Conservation (phyloP, 2,113 vertebrate genomes). For the Carettochelys insculpta region DNA sequence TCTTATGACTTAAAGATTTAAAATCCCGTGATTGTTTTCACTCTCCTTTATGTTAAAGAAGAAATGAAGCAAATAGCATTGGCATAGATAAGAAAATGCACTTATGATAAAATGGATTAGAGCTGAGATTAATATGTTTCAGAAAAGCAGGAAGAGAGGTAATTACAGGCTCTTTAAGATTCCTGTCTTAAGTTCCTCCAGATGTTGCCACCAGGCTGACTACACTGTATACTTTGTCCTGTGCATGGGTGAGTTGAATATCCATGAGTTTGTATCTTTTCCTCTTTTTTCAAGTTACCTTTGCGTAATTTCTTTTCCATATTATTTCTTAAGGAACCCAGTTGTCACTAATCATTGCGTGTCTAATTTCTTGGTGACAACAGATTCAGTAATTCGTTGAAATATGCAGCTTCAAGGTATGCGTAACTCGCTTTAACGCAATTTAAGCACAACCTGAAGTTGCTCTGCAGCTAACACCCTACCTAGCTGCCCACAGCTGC, state of each 20-base stretch:
- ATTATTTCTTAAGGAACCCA: background rate
- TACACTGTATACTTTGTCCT: background rate
- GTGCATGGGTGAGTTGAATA: background rate
- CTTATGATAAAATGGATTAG: background rate
- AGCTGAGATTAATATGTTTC: background rate
- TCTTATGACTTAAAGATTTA: background rate
- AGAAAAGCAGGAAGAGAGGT: background rate
- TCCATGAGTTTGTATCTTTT: background rate
- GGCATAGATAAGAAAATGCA: background rate
- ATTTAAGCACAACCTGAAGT: no score
- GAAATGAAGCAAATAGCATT: background rate
- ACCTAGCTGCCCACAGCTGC: no score
- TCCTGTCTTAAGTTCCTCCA: background rate
- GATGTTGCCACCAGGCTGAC: background rate
- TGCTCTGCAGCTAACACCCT: no score
- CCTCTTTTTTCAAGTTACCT: background rate
- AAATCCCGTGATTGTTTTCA: background rate
- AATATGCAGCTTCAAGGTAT: no score
- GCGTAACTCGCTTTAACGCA: no score
- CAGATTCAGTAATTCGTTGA: no score
- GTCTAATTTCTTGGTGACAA: background rate
- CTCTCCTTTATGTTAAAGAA: background rate
- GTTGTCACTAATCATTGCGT: background rate
- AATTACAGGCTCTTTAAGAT: background rate
- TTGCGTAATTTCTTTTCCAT: background rate